Conservation (phyloP, 2,113 vertebrate genomes). For the Podarcis raffonei region DNA sequence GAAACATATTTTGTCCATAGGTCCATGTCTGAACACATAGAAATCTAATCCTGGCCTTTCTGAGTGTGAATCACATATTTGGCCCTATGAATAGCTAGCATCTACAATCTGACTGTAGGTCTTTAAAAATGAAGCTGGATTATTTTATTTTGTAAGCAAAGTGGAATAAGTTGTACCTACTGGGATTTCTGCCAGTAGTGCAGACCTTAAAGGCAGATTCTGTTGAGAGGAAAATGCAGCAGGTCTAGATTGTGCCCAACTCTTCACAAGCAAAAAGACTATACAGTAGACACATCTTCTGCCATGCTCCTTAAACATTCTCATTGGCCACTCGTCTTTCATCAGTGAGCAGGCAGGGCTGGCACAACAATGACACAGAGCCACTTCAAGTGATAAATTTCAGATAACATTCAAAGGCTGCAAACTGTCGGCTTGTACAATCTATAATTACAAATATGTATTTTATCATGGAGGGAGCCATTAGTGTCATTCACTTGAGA, state of each 20-base stretch:
- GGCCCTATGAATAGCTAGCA: background rate
- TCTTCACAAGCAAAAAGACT: background rate
- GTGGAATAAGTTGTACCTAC: background rate
- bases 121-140: background rate
- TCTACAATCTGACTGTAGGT: background rate
- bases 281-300: background rate
- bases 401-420: background rate
- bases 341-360: background rate
- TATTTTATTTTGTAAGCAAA: no score
- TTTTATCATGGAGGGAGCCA: background rate
- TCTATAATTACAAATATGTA: background rate
- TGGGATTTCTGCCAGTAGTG: background rate
- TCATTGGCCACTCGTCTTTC: background rate
- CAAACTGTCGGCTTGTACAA: background rate
- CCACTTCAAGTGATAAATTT: background rate
- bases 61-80: background rate
- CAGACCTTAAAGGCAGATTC: background rate
- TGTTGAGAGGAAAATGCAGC: background rate
- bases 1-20: background rate
- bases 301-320: background rate
- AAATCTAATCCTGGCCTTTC: background rate
- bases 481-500: background rate
- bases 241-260: background rate
- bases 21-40: background rate
- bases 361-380: background rate